Evolutionary conservation across 64 coral and sea anemone genomes (phyloP).

Genomic region (Exaiptasia diaphana): DNA sequence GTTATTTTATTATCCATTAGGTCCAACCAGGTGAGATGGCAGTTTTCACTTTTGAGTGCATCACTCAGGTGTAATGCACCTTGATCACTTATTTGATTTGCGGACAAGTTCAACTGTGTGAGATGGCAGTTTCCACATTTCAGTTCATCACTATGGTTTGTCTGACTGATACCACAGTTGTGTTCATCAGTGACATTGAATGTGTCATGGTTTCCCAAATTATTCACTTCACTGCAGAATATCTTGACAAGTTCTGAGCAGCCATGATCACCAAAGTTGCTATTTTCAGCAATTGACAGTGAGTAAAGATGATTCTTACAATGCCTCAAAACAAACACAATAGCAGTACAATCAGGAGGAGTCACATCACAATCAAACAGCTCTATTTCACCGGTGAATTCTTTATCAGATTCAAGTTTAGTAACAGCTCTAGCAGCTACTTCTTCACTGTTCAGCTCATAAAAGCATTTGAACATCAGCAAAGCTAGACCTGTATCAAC

Average conservation of each 20-base stretch:
- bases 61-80: background rate
- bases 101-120: no score
- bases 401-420: background rate
- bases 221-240: background rate
- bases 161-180: no score
- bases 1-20: no score
- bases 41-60: background rate
- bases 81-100: no score
- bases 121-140: no score
- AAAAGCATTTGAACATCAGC: conserved; percentile 6
- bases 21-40: background rate
- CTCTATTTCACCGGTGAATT: background rate
- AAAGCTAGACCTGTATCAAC: background rate
- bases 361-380: background rate
- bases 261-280: background rate
- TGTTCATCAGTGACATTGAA: no score
- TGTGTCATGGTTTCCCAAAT: no score
- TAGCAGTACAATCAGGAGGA: conserved; percentile 25
- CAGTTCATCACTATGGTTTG: no score
- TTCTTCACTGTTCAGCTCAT: background rate
- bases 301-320: background rate
- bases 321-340: background rate
- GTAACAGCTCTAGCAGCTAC: background rate
- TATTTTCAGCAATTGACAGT: background rate
- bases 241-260: background rate